A percentile compares a stretch with the other conserved stretches of the same genome.
Evolutionary conservation across 2,113 vertebrate genomes (phyloP).

Genomic region (Gymnobelideus leadbeateri): DNA sequence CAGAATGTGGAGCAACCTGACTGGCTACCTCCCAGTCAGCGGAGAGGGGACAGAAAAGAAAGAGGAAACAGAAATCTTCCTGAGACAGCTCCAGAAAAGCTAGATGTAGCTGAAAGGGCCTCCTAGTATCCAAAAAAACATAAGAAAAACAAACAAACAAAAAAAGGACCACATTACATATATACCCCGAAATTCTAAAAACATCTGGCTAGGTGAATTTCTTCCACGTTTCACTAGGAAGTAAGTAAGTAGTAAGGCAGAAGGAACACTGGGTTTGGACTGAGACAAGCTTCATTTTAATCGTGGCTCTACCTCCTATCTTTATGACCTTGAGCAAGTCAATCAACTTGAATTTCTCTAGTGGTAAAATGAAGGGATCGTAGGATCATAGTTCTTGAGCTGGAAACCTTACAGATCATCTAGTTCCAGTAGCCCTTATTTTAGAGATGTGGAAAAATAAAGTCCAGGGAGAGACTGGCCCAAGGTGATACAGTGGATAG

Average conservation of each 20-base stretch:
- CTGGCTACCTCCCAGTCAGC: neutral
- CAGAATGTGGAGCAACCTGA: neutral
- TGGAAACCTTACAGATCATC: neutral
- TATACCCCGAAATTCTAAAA: constrained; percentile 39
- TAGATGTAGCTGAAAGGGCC: constrained; percentile 28
- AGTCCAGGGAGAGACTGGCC: neutral
- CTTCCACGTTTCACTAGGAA: neutral
- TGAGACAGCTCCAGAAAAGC: too few species aligned
- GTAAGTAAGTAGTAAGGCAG: neutral
- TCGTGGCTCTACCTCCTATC: neutral
- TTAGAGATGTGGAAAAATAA: neutral
- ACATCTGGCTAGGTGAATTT: neutral
- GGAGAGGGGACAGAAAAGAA: neutral
- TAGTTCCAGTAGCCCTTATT: neutral
- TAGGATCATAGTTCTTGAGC: neutral
- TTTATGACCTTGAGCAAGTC: neutral
- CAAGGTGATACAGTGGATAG: neutral
- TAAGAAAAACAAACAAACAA: constrained; percentile 3
- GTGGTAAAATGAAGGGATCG: neutral
- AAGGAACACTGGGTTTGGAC: neutral
- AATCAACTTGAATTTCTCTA: neutral
- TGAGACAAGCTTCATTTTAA: neutral
- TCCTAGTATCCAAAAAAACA: constrained; percentile 4
- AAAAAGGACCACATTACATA: constrained; percentile 26
- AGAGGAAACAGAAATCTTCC: constrained; percentile 35